phyloP scores from a whole-genome alignment of 2,797 vertebrate genomes.

The Austrolebias charrua region DNA sequence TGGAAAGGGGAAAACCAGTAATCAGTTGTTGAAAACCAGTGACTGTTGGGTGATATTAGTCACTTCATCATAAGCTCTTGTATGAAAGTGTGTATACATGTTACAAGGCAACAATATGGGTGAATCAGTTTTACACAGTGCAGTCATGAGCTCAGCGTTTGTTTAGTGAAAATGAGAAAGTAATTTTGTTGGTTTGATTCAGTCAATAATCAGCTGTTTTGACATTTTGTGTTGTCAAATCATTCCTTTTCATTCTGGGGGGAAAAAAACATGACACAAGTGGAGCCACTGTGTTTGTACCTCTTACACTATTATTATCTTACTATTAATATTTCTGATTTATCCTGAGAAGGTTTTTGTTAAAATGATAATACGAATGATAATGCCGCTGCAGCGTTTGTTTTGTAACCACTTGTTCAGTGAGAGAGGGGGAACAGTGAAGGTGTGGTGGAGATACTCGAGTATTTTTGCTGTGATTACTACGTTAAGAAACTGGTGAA shows the following conservation, averaged over 20 bases:
- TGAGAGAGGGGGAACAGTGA: slow-evolving; percentile 22
- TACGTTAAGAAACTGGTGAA: slow-evolving; percentile 63
- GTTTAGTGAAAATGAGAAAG: slow-evolving; percentile 14
- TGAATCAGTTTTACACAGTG: background rate
- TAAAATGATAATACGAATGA: slow-evolving; percentile 30
- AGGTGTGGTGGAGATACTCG: slow-evolving; percentile 27
- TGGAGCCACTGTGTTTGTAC: slow-evolving; percentile 23
- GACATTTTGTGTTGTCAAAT: slow-evolving; percentile 40
- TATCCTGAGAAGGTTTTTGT: slow-evolving; percentile 35
- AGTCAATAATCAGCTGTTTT: slow-evolving; percentile 19
- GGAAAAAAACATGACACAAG: slow-evolving; percentile 27
- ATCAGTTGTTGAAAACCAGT: background rate
- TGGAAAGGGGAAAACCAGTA: slow-evolving; percentile 24
- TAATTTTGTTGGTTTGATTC: slow-evolving; percentile 15
- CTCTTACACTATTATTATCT: slow-evolving; percentile 25
- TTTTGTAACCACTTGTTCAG: slow-evolving; percentile 66
- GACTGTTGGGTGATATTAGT: background rate
- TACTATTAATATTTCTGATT: slow-evolving; percentile 27
- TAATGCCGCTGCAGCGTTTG: slow-evolving; percentile 45
- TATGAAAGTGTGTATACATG: slow-evolving; percentile 2
- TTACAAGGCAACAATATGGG: background rate
- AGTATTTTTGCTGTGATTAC: slow-evolving; percentile 52
- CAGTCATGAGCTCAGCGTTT: slow-evolving; percentile 11
- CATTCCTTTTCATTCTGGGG: slow-evolving; percentile 63
- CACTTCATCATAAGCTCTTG: slow-evolving; percentile 1